Conservation (phyloP, 2,797 vertebrate genomes). For the Microchirus variegatus region DNA sequence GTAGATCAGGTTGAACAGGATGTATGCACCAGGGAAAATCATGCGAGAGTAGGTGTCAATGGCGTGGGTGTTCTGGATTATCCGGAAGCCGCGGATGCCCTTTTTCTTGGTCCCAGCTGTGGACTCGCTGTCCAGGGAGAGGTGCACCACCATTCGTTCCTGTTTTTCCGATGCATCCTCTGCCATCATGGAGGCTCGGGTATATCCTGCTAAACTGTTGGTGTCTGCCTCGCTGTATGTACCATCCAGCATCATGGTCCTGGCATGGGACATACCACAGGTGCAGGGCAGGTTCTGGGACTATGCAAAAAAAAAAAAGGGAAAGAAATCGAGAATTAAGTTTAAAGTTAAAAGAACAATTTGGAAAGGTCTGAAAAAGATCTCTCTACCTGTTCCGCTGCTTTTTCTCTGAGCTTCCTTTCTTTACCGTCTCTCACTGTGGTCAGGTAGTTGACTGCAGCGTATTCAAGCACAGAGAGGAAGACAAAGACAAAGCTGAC, state of each 20-base stretch:
- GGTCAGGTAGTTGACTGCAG: constrained; percentile 87
- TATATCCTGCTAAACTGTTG: constrained; percentile 91
- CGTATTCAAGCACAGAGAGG: constrained; percentile 83
- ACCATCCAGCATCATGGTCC: constrained; percentile 90
- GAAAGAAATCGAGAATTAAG: neutral
- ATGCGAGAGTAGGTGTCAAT: constrained; percentile 95
- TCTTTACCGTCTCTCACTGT: constrained; percentile 88
- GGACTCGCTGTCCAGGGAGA: constrained; percentile 85
- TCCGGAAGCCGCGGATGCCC: constrained; percentile 79
- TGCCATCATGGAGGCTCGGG: constrained; percentile 79
- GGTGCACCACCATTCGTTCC: constrained; percentile 88
- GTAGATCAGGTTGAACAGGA: constrained; percentile 97
- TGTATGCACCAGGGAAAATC: constrained; percentile 93
- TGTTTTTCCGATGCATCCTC: constrained; percentile 86
- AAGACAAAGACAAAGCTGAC: constrained; percentile 86
- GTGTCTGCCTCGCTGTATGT: constrained; percentile 89
- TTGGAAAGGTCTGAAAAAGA: neutral
- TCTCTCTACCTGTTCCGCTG: constrained; percentile 65
- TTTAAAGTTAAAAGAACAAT: neutral
- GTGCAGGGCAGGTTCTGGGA: constrained; percentile 79
- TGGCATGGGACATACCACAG: constrained; percentile 87
- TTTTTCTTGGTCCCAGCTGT: constrained; percentile 83
- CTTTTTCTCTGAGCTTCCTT: constrained; percentile 82
- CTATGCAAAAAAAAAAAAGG: neutral
- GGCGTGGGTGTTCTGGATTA: constrained; percentile 91